These are phyloP conservation scores for Mizuhopecten yessoensis DNA, from an alignment of 1,140 invertebrate genomes.

Conservation along the genomic window DNA sequence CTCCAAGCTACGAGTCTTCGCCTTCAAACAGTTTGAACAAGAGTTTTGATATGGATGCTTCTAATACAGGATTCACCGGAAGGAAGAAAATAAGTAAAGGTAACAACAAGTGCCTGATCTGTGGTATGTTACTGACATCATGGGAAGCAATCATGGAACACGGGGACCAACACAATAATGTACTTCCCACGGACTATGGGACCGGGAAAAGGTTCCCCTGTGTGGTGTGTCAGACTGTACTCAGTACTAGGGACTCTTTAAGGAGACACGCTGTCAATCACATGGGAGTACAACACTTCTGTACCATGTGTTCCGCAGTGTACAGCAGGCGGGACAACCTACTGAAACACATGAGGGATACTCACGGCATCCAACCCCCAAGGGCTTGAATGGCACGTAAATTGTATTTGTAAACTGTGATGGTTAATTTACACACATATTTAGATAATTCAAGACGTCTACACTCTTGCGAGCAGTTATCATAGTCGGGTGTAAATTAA, in stretches of 20 bases:
- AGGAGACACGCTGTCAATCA: slow-evolving; percentile 54
- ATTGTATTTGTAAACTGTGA: too few species aligned
- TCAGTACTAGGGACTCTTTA: slow-evolving; percentile 48
- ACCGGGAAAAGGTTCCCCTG: slow-evolving; percentile 29
- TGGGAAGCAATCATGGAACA: slow-evolving; percentile 55
- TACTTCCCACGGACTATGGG: background rate
- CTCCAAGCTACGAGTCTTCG: slow-evolving; percentile 13
- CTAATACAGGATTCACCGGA: background rate
- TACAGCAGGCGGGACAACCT: slow-evolving; percentile 50
- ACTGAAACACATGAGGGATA: slow-evolving; percentile 46
- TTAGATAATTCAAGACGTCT: too few species aligned
- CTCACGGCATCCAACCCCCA: slow-evolving; percentile 31
- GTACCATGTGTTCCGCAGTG: slow-evolving; percentile 45
- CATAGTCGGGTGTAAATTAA: too few species aligned
- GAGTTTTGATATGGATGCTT: background rate
- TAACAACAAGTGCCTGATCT: slow-evolving; percentile 42
- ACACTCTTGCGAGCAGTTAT: too few species aligned
- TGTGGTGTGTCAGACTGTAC: slow-evolving; percentile 45
- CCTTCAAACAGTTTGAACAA: background rate
- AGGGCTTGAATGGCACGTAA: too few species aligned
- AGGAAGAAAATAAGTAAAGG: slow-evolving; percentile 22
- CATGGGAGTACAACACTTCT: slow-evolving; percentile 51
- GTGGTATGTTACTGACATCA: slow-evolving; percentile 41
- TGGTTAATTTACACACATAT: too few species aligned
- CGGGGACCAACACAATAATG: slow-evolving; percentile 18